phyloP scores from a whole-genome alignment of 2,888 invertebrate genomes.

The Aelia acuminata region DNA sequence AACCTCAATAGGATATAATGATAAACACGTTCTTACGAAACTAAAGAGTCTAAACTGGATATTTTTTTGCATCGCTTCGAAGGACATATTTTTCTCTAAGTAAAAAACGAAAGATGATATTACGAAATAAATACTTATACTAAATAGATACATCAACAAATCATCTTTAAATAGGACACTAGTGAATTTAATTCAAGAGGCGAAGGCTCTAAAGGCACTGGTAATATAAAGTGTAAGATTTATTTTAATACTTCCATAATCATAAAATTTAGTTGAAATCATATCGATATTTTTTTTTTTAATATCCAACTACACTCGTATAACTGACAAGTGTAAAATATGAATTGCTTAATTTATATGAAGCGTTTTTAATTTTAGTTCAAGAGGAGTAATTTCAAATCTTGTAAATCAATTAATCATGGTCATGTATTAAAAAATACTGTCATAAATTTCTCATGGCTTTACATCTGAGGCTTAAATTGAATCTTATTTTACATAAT shows the following conservation, averaged over 20 bases:
- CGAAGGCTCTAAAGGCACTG: not conserved
- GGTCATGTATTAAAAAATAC: too few relatives aligned
- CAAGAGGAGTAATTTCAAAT: too few relatives aligned
- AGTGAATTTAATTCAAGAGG: not conserved
- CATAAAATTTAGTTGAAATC: too few relatives aligned
- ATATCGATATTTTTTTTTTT: too few relatives aligned
- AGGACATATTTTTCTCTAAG: not conserved
- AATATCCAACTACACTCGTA: too few relatives aligned
- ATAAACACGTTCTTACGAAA: conserved; percentile 6
- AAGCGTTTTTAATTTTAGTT: not conserved
- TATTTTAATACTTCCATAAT: not conserved
- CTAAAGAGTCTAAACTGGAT: not conserved
- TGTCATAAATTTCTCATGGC: too few relatives aligned
- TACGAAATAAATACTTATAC: not conserved
- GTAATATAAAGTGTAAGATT: not conserved
- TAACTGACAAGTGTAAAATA: not conserved
- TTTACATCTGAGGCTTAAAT: too few relatives aligned
- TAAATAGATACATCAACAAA: not conserved
- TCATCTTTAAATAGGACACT: not conserved
- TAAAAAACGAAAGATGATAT: not conserved
- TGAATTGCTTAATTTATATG: not conserved
- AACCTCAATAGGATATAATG: not conserved
- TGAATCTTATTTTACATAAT: too few relatives aligned
- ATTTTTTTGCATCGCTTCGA: not conserved
- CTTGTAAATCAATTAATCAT: too few relatives aligned